Percentiles rank a stretch among this genome's conserved stretches.
phyloP scores from a whole-genome alignment of 1,140 invertebrate species.

The Pogonognathellus flavescens region DNA sequence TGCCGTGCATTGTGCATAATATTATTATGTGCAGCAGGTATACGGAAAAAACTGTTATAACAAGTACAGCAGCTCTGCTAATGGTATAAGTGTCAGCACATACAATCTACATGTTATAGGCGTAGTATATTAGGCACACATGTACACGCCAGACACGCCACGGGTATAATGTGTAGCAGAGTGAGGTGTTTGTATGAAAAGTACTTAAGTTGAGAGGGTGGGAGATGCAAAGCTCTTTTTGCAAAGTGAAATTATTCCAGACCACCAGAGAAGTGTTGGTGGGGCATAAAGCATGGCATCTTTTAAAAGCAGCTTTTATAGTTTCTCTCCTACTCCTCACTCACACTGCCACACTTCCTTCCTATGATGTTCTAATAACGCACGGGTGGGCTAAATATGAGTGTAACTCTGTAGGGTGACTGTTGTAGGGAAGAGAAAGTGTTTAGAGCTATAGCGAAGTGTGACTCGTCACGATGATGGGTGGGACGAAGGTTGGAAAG shows the following conservation, averaged over 20 bases:
- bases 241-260: conserved; percentile 35
- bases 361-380: conserved; percentile 1
- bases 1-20: no score
- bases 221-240: conserved; percentile 19
- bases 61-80: no score
- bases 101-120: no score
- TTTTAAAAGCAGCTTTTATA: conserved; percentile 35
- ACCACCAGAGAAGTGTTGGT: conserved; percentile 2
- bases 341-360: background rate
- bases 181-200: background rate
- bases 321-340: background rate
- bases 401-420: background rate
- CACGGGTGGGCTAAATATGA: background rate
- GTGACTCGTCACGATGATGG: background rate
- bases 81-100: no score
- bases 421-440: background rate
- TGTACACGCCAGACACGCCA: background rate
- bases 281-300: background rate
- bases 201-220: conserved; percentile 14
- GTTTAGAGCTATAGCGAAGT: background rate
- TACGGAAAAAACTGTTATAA: no score
- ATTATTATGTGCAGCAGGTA: no score
- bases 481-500: no score
- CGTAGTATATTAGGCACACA: background rate
- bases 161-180: background rate